Evolutionary conservation across 2,888 invertebrate species (phyloP).

Genomic region (Deilephila elpenor): DNA sequence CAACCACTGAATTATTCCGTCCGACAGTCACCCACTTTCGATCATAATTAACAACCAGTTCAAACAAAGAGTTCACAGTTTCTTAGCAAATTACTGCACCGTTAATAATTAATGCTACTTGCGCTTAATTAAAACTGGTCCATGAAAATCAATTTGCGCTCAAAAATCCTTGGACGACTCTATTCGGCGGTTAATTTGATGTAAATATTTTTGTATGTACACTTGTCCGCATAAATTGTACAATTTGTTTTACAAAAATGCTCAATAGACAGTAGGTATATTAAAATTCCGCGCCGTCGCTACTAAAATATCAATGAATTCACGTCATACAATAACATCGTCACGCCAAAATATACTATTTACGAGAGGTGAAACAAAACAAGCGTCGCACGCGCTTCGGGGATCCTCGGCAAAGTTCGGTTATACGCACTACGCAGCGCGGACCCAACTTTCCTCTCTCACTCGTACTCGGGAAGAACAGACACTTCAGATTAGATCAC

Average conservation of each 20-base stretch:
- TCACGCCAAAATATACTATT: conserved; percentile 51
- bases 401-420: conserved; percentile 60
- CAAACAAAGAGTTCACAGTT: conserved; percentile 66
- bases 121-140: conserved; percentile 39
- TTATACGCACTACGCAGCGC: conserved; percentile 44
- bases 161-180: background rate
- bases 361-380: conserved; percentile 53
- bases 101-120: conserved; percentile 37
- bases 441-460: conserved; percentile 56
- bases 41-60: conserved; percentile 65
- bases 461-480: conserved; percentile 55
- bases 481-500: conserved; percentile 73
- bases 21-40: conserved; percentile 77
- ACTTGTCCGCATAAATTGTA: conserved; percentile 10
- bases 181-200: conserved; percentile 14
- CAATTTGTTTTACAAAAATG: background rate
- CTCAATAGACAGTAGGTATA: background rate
- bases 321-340: conserved; percentile 67
- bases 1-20: conserved; percentile 50
- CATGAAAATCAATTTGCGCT: conserved; percentile 9
- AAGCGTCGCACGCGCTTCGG: conserved; percentile 69
- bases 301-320: conserved; percentile 73
- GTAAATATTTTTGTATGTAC: background rate
- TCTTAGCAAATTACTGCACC: conserved; percentile 47
- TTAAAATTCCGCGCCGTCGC: conserved; percentile 44